Conservation (phyloP, 1,140 invertebrate genomes). For the Frieseomelitta varia region DNA sequence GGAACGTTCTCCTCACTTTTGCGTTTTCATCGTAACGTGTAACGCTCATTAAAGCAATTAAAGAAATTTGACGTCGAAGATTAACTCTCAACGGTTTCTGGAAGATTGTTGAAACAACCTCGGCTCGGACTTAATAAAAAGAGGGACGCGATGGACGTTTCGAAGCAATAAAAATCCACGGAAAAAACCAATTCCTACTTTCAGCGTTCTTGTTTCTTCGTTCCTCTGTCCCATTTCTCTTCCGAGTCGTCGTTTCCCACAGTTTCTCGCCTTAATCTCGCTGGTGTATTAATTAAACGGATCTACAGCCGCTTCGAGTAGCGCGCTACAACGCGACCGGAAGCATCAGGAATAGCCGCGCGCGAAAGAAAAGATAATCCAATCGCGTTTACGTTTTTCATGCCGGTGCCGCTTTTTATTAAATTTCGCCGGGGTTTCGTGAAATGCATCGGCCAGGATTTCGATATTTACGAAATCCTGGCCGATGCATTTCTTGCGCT, state of each 20-base stretch:
- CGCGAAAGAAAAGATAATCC: slow-evolving; percentile 29
- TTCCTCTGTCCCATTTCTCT: no score
- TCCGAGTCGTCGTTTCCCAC: neutral
- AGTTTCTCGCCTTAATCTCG: neutral
- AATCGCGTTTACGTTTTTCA: slow-evolving; percentile 35
- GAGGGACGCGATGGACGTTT: neutral
- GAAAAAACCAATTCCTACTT: slow-evolving; percentile 1
- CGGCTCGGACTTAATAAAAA: neutral
- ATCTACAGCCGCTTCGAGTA: neutral
- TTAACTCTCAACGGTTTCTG: neutral
- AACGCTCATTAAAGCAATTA: neutral
- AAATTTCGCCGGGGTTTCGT: slow-evolving; percentile 5
- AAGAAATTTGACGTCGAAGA: neutral
- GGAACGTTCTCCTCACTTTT: neutral
- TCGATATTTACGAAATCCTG: no score
- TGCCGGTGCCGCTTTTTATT: slow-evolving; percentile 5
- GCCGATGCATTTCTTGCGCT: neutral
- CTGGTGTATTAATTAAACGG: slow-evolving; percentile 10
- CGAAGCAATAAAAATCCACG: neutral
- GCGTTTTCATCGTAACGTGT: neutral
- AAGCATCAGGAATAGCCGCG: slow-evolving; percentile 1
- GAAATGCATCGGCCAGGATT: neutral
- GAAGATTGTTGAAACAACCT: neutral
- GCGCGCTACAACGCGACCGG: neutral
- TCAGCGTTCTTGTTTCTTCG: neutral